These are phyloP conservation scores for Mormyrus proboscirostris DNA, from an alignment of 2,797 vertebrate species.

Conservation along the genomic window DNA sequence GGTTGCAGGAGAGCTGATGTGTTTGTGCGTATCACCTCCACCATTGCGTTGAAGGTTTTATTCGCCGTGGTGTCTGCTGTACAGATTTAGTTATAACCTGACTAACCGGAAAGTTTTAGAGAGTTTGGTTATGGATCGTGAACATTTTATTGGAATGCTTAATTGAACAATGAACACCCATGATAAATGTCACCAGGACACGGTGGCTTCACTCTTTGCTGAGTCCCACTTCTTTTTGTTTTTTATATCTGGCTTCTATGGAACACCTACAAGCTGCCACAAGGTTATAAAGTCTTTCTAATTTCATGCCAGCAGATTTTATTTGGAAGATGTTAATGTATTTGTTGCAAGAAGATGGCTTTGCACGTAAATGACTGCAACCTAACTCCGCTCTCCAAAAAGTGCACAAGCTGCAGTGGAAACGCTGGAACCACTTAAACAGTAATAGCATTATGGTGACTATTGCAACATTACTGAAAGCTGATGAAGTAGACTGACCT, in stretches of 20 bases:
- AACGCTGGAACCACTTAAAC: not conserved
- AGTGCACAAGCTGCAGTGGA: not conserved
- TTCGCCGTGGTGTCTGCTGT: not conserved
- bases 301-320: not conserved
- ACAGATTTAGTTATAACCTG: not conserved
- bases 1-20: not conserved
- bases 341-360: not conserved
- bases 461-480: not conserved
- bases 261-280: not conserved
- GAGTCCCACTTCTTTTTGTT: not conserved
- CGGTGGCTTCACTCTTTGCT: not conserved
- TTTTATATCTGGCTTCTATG: too few relatives aligned
- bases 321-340: not conserved
- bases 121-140: not conserved
- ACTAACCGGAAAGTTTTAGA: not conserved
- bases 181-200: not conserved
- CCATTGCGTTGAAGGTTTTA: too few relatives aligned
- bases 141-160: not conserved
- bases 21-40: not conserved
- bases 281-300: not conserved
- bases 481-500: not conserved
- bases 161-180: not conserved
- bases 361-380: not conserved
- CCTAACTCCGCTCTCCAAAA: not conserved
- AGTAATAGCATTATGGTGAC: not conserved